phyloP scores from a whole-genome alignment of 2,888 invertebrate species.

The Pyrochroa serraticornis region DNA sequence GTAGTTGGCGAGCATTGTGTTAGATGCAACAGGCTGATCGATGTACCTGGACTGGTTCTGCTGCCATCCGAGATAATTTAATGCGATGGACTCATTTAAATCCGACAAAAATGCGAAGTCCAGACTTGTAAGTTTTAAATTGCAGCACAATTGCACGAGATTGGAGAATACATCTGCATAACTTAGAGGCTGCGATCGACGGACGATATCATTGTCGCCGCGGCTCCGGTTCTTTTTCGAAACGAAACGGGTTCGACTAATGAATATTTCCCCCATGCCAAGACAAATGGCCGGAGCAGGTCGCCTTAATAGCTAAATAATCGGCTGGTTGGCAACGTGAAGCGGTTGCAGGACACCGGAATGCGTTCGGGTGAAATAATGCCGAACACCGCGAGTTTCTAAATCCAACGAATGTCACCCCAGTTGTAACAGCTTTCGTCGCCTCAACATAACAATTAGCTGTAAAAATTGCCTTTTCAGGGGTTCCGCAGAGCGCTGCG shows the following conservation, averaged over 20 bases:
- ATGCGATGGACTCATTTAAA: conserved; percentile 53
- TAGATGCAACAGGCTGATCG: conserved; percentile 50
- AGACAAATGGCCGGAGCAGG: conserved; percentile 44
- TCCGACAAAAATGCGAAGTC: conserved; percentile 53
- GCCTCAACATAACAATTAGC: too few species aligned
- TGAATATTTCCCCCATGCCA: conserved; percentile 48
- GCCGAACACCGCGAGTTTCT: too few species aligned
- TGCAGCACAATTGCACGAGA: conserved; percentile 59
- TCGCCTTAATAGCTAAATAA: conserved; percentile 12
- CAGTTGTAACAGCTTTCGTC: too few species aligned
- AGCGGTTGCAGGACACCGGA: conserved; percentile 16
- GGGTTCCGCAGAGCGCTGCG: too few species aligned
- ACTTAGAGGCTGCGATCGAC: conserved; percentile 52
- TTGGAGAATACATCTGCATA: conserved; percentile 59
- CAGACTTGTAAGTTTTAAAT: conserved; percentile 56
- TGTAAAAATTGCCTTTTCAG: too few species aligned
- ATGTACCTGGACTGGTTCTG: conserved; percentile 50
- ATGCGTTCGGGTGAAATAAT: conserved; percentile 1
- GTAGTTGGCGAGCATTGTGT: conserved; percentile 40
- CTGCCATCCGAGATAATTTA: conserved; percentile 52
- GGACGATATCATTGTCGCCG: conserved; percentile 54
- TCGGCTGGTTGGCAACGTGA: conserved; percentile 2
- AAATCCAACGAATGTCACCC: too few species aligned
- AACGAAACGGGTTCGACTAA: conserved; percentile 43
- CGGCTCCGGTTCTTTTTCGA: conserved; percentile 27